phyloP scores from a whole-genome alignment of 2,797 vertebrate genomes.

The Bovichtus diacanthus region DNA sequence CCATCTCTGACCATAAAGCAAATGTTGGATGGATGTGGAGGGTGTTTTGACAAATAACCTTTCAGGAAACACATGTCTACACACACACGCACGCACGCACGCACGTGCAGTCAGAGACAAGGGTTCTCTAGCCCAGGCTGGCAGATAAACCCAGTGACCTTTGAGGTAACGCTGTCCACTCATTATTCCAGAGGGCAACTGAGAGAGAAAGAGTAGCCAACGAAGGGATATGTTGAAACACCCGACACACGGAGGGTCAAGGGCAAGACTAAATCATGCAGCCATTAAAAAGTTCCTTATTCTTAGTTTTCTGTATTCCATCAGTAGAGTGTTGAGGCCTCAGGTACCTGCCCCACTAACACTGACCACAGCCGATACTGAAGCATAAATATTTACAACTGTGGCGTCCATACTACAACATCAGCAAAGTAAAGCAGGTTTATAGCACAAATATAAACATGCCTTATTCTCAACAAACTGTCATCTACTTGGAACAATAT shows the following conservation, averaged over 20 bases:
- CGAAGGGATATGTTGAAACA: slow-evolving; percentile 1
- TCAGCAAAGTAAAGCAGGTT: background rate
- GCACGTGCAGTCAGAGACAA: background rate
- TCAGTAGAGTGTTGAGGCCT: background rate
- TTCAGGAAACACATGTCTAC: slow-evolving; percentile 26
- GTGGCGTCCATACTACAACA: background rate
- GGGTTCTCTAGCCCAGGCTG: slow-evolving; percentile 20
- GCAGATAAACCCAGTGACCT: slow-evolving; percentile 69
- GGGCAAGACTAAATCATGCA: slow-evolving; percentile 47
- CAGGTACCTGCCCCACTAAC: background rate
- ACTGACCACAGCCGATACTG: background rate
- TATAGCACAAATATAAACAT: background rate
- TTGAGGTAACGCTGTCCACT: slow-evolving; percentile 68
- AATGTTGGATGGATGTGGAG: slow-evolving; percentile 1
- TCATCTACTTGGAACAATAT: background rate
- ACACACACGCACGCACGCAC: background rate
- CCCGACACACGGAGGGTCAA: slow-evolving; percentile 34
- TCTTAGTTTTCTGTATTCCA: slow-evolving; percentile 17
- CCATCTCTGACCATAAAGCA: slow-evolving; percentile 9
- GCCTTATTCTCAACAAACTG: background rate
- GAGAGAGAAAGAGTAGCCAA: background rate
- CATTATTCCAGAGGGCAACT: slow-evolving; percentile 56
- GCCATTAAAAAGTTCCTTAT: slow-evolving; percentile 32
- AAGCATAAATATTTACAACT: background rate
- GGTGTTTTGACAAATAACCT: slow-evolving; percentile 51